A percentile compares a stretch with the other conserved stretches of the same genome.
These are phyloP conservation scores for Neodiprion fabricii DNA, from an alignment of 1,140 invertebrate genomes.

Conservation along the genomic window DNA sequence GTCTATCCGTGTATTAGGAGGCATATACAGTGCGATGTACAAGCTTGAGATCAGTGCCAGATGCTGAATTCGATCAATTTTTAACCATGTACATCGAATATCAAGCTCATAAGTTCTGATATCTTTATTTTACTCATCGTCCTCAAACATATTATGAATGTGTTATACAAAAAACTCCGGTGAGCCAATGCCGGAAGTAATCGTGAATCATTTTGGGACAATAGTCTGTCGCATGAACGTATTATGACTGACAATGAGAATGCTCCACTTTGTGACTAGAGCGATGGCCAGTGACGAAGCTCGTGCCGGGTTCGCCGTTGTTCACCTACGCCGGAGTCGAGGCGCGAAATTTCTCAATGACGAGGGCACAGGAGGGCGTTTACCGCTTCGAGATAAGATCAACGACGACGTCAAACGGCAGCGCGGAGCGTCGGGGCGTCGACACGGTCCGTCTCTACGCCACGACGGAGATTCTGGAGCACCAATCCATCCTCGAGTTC, in stretches of 20 bases:
- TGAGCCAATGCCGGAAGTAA: not conserved
- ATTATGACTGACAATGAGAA: too few relatives aligned
- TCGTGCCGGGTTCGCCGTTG: constrained; percentile 52
- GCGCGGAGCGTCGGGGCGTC: constrained; percentile 30
- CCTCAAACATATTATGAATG: too few relatives aligned
- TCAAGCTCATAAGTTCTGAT: too few relatives aligned
- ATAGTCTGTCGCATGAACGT: too few relatives aligned
- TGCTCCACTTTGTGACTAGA: constrained; percentile 32
- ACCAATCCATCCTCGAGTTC: constrained; percentile 39
- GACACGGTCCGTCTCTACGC: constrained; percentile 57
- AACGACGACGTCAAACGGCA: constrained; percentile 30
- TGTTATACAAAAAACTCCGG: not conserved
- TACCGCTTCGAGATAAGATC: constrained; percentile 59
- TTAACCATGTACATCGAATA: too few relatives aligned
- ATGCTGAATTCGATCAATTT: too few relatives aligned
- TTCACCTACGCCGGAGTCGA: constrained; percentile 56
- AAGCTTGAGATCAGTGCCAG: too few relatives aligned
- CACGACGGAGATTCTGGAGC: constrained; percentile 50
- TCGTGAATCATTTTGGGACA: too few relatives aligned
- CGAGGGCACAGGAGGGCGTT: constrained; percentile 51
- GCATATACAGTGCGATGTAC: too few relatives aligned
- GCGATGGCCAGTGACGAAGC: constrained; percentile 53
- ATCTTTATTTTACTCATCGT: too few relatives aligned
- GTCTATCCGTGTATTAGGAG: too few relatives aligned
- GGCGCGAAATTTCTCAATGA: constrained; percentile 55